A percentile compares a stretch with the other conserved stretches of the same genome.
phyloP scores from a whole-genome alignment of 2,113 vertebrate species.

The Dermatemys mawii region DNA sequence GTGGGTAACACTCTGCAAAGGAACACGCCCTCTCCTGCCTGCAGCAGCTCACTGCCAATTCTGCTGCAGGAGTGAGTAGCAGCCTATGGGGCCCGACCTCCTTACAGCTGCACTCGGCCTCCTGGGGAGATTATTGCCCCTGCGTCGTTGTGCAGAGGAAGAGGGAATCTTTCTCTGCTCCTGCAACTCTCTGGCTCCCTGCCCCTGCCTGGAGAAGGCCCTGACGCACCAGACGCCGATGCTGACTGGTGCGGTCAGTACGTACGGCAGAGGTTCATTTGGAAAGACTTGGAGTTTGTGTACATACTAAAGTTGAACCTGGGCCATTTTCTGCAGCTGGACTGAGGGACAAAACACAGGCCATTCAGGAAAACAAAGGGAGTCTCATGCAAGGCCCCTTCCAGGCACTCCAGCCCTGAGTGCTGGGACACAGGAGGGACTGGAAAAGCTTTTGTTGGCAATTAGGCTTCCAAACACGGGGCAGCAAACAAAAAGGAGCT shows the following conservation, averaged over 20 bases:
- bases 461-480: neutral
- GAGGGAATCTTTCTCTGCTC: neutral
- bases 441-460: conserved; percentile 12
- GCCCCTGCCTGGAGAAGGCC: neutral
- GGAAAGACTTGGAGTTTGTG: neutral
- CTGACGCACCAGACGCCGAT: neutral
- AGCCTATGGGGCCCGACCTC: too few species aligned
- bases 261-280: neutral
- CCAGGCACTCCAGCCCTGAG: neutral
- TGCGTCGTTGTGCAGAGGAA: too few species aligned
- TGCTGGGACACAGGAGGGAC: neutral
- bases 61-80: too few species aligned
- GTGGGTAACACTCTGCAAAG: too few species aligned
- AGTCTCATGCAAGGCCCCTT: neutral
- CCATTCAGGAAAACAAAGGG: neutral
- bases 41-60: too few species aligned
- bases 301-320: neutral
- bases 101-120: neutral
- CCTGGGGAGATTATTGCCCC: neutral
- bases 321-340: neutral
- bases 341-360: neutral
- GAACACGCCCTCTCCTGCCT: too few species aligned
- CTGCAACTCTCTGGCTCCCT: neutral
- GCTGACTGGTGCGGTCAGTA: too few species aligned
- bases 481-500: neutral